phyloP scores from a whole-genome alignment of 1,140 invertebrate species.

The Drosophila biarmipes region DNA sequence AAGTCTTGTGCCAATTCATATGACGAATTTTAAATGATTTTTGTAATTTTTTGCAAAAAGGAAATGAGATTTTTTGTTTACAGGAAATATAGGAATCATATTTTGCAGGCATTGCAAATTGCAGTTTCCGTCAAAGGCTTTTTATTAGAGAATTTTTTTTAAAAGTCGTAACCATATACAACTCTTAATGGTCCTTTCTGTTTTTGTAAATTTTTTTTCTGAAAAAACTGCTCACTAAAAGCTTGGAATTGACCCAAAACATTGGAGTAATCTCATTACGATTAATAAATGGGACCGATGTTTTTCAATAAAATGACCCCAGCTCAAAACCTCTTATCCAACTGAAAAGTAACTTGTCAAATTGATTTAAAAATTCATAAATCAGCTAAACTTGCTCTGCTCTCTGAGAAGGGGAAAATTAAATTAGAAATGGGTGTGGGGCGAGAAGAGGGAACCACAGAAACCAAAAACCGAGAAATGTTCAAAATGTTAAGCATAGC shows the following conservation, averaged over 20 bases:
- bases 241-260: slow-evolving; percentile 29
- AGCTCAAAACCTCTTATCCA: slow-evolving; percentile 1
- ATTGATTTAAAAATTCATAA: slow-evolving; percentile 82
- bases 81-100: not conserved
- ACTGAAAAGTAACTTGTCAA: slow-evolving; percentile 63
- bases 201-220: not conserved
- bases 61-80: slow-evolving; percentile 2
- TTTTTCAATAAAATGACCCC: slow-evolving; percentile 23
- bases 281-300: slow-evolving; percentile 25
- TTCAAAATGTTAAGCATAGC: slow-evolving; percentile 79
- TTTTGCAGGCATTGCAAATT: not conserved
- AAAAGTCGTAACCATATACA: no score
- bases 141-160: not conserved
- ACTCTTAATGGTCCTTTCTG: not conserved
- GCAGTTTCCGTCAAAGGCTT: not conserved
- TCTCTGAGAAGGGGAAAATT: slow-evolving; percentile 48
- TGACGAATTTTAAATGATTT: slow-evolving; percentile 10
- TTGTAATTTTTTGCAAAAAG: slow-evolving; percentile 1
- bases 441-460: slow-evolving; percentile 37
- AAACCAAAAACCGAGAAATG: slow-evolving; percentile 65
- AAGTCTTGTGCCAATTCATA: slow-evolving; percentile 24
- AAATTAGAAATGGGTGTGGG: slow-evolving; percentile 56
- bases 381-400: slow-evolving; percentile 57
- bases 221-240: slow-evolving; percentile 4
- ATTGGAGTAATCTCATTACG: slow-evolving; percentile 27